Percentiles rank a stretch among this genome's conserved stretches.
phyloP scores from a whole-genome alignment of 1,140 invertebrate genomes.

The Euschistus heros region DNA sequence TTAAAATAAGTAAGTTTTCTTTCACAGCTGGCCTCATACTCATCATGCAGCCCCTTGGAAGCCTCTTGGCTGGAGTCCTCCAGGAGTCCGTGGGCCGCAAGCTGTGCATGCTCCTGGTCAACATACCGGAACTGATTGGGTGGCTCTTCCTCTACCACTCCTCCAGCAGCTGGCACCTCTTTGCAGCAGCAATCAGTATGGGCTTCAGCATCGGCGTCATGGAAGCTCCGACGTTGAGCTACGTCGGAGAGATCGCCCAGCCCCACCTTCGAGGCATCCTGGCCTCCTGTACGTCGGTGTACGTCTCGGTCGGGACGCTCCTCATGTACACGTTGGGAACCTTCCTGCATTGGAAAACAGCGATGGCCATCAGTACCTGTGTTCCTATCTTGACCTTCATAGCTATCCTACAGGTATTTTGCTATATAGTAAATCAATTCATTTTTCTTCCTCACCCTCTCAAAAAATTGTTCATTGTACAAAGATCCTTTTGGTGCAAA shows the following conservation, averaged over 20 bases:
- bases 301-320: conserved; percentile 28
- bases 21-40: conserved; percentile 32
- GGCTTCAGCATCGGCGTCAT: conserved; percentile 38
- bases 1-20: too few relatives aligned
- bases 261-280: conserved; percentile 29
- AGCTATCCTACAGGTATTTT: conserved; percentile 28
- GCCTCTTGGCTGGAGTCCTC: conserved; percentile 30
- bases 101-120: conserved; percentile 32
- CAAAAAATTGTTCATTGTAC: too few relatives aligned
- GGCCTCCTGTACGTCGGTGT: conserved; percentile 27
- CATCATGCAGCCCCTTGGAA: conserved; percentile 31
- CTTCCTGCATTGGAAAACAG: conserved; percentile 28
- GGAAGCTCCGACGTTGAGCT: conserved; percentile 42
- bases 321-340: conserved; percentile 30
- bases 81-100: conserved; percentile 31
- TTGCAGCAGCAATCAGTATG: conserved; percentile 27
- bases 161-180: conserved; percentile 20
- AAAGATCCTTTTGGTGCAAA: too few relatives aligned
- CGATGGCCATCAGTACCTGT: conserved; percentile 26
- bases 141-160: conserved; percentile 29
- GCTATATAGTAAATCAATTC: neutral
- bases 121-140: conserved; percentile 29
- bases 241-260: conserved; percentile 44
- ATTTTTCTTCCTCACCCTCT: too few relatives aligned
- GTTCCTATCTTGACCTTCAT: conserved; percentile 29